A percentile compares a stretch with the other conserved stretches of the same genome.
These are phyloP conservation scores for Macroteleia sp. DNA, from an alignment of 2,888 invertebrate genomes.

Conservation along the genomic window DNA sequence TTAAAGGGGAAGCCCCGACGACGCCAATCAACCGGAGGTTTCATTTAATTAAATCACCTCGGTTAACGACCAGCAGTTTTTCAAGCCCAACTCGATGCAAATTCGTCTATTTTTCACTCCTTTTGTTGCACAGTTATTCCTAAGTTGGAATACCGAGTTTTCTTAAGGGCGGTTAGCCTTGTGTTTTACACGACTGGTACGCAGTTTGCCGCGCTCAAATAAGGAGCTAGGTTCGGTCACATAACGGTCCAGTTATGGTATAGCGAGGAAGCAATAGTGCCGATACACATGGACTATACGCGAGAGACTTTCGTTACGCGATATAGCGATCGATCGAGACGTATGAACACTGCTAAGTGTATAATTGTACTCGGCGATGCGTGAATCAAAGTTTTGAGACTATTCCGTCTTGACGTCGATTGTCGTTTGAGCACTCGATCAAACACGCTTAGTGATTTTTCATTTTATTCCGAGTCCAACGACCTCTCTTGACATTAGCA, in stretches of 20 bases:
- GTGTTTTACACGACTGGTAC: constrained; percentile 20
- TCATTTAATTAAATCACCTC: constrained; percentile 20
- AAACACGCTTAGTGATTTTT: constrained; percentile 14
- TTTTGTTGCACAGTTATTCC: constrained; percentile 10
- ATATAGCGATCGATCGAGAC: constrained; percentile 25
- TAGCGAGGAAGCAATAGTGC: constrained; percentile 73
- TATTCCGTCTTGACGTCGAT: constrained; percentile 22
- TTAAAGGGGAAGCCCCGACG: constrained; percentile 14
- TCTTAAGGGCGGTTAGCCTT: constrained; percentile 38
- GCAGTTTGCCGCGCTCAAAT: constrained; percentile 50
- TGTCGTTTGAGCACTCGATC: constrained; percentile 22
- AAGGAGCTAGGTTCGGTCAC: constrained; percentile 76
- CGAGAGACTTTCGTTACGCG: constrained; percentile 41
- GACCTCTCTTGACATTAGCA: too few species aligned
- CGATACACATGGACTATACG: constrained; percentile 48
- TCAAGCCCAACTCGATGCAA: background rate
- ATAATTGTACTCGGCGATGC: constrained; percentile 42
- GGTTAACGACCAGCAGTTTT: background rate
- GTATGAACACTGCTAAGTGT: constrained; percentile 33
- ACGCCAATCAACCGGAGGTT: background rate
- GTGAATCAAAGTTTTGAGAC: constrained; percentile 30
- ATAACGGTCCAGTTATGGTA: constrained; percentile 83
- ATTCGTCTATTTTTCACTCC: background rate
- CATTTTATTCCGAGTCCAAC: constrained; percentile 27
- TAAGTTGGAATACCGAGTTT: constrained; percentile 16